Evolutionary conservation across 2,797 vertebrate genomes (phyloP), one percentile per base, ranked within the genome.

Genomic region (Tadarida brasiliensis): DNA sequence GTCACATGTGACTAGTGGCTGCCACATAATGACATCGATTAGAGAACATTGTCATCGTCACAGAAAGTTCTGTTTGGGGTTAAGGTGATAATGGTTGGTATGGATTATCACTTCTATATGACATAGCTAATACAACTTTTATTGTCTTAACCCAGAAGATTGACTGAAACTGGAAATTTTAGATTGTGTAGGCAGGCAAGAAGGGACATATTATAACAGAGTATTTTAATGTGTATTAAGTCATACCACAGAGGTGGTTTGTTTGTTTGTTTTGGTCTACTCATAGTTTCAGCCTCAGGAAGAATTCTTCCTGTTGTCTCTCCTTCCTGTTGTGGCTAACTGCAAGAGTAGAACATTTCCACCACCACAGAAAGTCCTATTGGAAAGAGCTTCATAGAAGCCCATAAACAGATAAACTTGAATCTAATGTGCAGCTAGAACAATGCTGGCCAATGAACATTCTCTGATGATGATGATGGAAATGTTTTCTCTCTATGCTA

Each of bases 211-310:
- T 87, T 93, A 88, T 71, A 30, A 71, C 33, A 82, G 7, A 91
- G 15, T 30, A 87, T 76, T 92, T 89, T 80, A 76, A 59, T 90
- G 12, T 87, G 3, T 63, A 5, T 92, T 77, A 87, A 87, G 39
- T 92, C 26, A 78, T 30, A 14, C 5, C 12, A 67, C 14, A 94
- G 22, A 93, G 28, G 11, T 56, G n/a, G 16, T 24, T 63, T 54
- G 51, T 78, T 19, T 51, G 17, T 54, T 54, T 56, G 17, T 91
- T 80, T 73, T 33, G 11, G 3, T 63, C 11, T 85, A 71, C 2
- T 80, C 24, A 30, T 12, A 49, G 57, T 87, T 35, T 90, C 17
- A 83, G 12, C 39, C n/a, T 93, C 24, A 67, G n/a, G 51, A n/a
- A 3, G 7, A 76, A 17, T n/a, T 91, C 44, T 70, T 71, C 28